Percentiles rank a stretch among this genome's conserved stretches.
phyloP scores from a whole-genome alignment of 2,888 invertebrate species.

The Drosophila robusta region DNA sequence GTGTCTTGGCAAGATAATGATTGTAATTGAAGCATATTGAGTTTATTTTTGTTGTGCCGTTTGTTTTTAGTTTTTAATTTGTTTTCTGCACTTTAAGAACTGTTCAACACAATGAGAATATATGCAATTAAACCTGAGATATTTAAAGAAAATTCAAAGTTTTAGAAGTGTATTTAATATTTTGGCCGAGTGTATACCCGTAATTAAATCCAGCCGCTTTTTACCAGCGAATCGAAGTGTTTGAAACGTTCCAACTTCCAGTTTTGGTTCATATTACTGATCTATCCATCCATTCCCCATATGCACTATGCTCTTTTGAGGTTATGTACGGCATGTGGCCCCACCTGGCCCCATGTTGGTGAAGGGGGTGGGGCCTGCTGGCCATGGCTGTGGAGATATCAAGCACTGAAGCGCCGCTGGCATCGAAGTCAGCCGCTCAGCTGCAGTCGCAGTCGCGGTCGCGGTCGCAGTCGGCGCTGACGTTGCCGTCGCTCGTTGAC shows the following conservation, averaged over 20 bases:
- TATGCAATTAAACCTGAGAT: too few species aligned
- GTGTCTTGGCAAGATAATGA: too few species aligned
- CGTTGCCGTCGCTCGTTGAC: slow-evolving; percentile 61
- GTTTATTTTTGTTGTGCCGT: too few species aligned
- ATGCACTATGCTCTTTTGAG: slow-evolving; percentile 15
- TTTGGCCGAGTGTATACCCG: too few species aligned
- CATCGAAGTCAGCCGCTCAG: slow-evolving; percentile 48
- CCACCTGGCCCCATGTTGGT: background rate
- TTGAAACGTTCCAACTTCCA: too few species aligned
- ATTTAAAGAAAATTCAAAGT: too few species aligned
- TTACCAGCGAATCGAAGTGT: background rate
- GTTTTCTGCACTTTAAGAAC: too few species aligned
- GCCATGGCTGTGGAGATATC: slow-evolving; percentile 42
- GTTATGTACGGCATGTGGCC: slow-evolving; percentile 28
- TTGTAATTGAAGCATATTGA: too few species aligned
- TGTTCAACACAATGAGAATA: too few species aligned
- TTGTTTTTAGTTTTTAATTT: too few species aligned
- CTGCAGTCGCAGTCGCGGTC: slow-evolving; percentile 33
- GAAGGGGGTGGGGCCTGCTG: slow-evolving; percentile 7
- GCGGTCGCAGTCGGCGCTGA: slow-evolving; percentile 25
- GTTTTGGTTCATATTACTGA: background rate
- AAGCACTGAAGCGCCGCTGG: slow-evolving; percentile 43
- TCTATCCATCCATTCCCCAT: background rate
- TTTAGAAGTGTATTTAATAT: too few species aligned
- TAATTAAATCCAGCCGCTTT: too few species aligned